These are phyloP conservation scores for Progne subis DNA, from an alignment of 2,113 vertebrate genomes.

Conservation along the genomic window DNA sequence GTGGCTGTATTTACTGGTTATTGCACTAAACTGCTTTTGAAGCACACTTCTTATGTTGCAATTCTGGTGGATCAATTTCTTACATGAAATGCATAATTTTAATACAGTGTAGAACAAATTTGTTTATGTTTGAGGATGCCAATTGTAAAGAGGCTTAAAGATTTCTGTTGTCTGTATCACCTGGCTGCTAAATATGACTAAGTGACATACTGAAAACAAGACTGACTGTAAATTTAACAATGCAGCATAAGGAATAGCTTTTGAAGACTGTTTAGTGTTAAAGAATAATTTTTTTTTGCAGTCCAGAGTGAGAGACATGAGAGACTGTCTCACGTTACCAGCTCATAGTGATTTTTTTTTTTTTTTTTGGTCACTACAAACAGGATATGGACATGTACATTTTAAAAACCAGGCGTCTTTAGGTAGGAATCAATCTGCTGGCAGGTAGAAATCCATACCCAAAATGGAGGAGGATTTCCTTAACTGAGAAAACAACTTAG, in stretches of 20 bases:
- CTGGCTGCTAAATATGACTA: neutral
- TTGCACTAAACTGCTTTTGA: neutral
- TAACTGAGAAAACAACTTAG: neutral
- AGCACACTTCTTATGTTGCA: neutral
- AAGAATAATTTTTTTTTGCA: neutral
- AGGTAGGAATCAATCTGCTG: neutral
- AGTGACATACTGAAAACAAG: neutral
- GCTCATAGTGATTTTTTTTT: neutral
- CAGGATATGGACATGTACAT: accelerated
- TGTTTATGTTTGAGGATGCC: neutral
- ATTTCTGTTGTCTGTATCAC: neutral
- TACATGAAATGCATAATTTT: neutral
- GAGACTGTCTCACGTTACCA: neutral
- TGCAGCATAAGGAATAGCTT: neutral
- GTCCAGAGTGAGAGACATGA: neutral
- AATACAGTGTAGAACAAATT: neutral
- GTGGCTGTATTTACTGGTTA: neutral
- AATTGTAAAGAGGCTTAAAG: neutral
- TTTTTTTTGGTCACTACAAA: neutral
- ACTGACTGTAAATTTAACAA: neutral
- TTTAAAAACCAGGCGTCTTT: neutral
- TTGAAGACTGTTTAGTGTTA: neutral
- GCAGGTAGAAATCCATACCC: neutral
- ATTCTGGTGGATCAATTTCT: neutral
- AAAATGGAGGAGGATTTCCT: neutral